Conservation (phyloP, 2,797 vertebrate genomes). For the Potorous gilbertii region DNA sequence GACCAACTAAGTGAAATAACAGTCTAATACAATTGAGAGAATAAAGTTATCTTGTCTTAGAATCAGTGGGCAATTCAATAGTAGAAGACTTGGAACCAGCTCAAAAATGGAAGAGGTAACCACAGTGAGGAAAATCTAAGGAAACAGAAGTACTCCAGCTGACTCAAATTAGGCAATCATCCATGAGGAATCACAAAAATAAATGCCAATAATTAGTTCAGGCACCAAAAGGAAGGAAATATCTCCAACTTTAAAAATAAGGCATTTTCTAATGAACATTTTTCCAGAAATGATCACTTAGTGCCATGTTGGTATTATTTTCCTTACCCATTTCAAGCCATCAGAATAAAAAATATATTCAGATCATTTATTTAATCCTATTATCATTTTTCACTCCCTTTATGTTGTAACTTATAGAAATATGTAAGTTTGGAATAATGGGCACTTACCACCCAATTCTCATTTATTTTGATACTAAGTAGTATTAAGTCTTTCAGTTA, state of each 20-base stretch:
- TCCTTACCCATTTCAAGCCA: not conserved
- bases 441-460: not conserved
- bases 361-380: not conserved
- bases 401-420: not conserved
- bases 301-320: not conserved
- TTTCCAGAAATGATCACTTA: not conserved
- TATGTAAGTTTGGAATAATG: not conserved
- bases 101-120: conserved; percentile 30
- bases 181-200: conserved; percentile 25
- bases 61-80: not conserved
- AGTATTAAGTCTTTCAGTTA: not conserved
- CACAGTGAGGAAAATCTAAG: not conserved
- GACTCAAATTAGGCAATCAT: conserved; percentile 25
- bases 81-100: not conserved
- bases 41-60: not conserved
- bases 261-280: not conserved
- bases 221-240: not conserved
- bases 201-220: conserved; percentile 35
- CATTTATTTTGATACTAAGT: not conserved
- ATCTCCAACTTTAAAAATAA: not conserved
- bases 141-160: conserved; percentile 20
- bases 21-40: not conserved
- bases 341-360: not conserved
- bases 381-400: not conserved
- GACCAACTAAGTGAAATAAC: not conserved